Percentiles rank a stretch among this genome's conserved stretches.
phyloP scores from a whole-genome alignment of 2,797 vertebrate genomes.

The Simalia tracyae region DNA sequence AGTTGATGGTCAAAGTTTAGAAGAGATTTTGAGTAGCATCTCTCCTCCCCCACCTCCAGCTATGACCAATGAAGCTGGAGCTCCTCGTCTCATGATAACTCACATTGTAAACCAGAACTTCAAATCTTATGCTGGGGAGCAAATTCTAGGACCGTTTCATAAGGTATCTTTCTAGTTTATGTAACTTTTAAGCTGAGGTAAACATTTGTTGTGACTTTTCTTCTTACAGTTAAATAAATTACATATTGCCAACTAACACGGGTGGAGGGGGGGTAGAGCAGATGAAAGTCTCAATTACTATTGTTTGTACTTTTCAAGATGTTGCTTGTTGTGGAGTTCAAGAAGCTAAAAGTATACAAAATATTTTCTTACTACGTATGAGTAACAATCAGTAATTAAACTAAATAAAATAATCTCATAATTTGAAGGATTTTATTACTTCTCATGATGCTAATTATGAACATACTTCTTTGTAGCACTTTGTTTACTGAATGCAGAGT shows the following conservation, averaged over 20 bases:
- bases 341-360: constrained; percentile 25
- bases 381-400: constrained; percentile 36
- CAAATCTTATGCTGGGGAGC: constrained; percentile 94
- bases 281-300: constrained; percentile 30
- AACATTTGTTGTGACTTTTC: background rate
- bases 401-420: constrained; percentile 43
- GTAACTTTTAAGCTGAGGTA: constrained; percentile 24
- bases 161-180: constrained; percentile 82
- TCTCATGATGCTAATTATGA: constrained; percentile 44
- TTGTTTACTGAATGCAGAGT: constrained; percentile 32
- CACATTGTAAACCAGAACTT: constrained; percentile 99
- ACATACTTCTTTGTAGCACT: constrained; percentile 24
- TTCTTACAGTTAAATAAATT: constrained; percentile 41
- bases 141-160: constrained; percentile 96
- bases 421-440: constrained; percentile 28
- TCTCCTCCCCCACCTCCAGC: constrained; percentile 95
- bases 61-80: constrained; percentile 97
- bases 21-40: constrained; percentile 96
- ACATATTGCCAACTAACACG: constrained; percentile 31
- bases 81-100: constrained; percentile 98
- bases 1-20: constrained; percentile 89
- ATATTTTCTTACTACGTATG: constrained; percentile 6
- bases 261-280: background rate
- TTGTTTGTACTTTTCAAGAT: constrained; percentile 30
- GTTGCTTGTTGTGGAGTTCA: constrained; percentile 10